A percentile compares a stretch with the other conserved stretches of the same genome.
Evolutionary conservation across 2,888 invertebrate genomes (phyloP).

Genomic region (Tolmerus cingulatus): DNA sequence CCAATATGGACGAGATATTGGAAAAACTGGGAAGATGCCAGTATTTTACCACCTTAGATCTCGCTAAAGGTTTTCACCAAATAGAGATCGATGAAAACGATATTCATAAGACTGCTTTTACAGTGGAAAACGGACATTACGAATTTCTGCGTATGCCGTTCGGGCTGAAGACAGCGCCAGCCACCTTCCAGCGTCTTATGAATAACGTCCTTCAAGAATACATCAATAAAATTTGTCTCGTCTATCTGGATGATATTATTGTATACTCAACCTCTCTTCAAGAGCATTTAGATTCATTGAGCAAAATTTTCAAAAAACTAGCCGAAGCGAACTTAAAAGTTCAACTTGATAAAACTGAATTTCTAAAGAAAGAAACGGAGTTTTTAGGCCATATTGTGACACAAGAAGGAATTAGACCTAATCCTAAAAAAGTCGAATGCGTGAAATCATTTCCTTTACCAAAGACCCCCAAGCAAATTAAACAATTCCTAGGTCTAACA

Average conservation of each 20-base stretch:
- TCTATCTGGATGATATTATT: too few species aligned
- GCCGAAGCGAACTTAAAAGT: slow-evolving; percentile 17
- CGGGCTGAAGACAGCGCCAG: too few species aligned
- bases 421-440: slow-evolving; percentile 47
- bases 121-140: slow-evolving; percentile 23
- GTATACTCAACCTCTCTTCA: slow-evolving; percentile 34
- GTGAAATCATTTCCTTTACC: slow-evolving; percentile 47
- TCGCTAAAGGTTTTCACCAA: slow-evolving; percentile 49
- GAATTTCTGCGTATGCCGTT: too few species aligned
- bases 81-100: slow-evolving; percentile 44
- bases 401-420: slow-evolving; percentile 50
- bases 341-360: slow-evolving; percentile 45
- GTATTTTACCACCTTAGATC: slow-evolving; percentile 48
- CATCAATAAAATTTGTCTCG: slow-evolving; percentile 49
- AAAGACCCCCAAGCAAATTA: slow-evolving; percentile 47
- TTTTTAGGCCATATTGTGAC: slow-evolving; percentile 53
- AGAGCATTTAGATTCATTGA: slow-evolving; percentile 46
- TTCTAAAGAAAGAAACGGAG: slow-evolving; percentile 48
- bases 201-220: slow-evolving; percentile 52
- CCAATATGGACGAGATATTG: slow-evolving; percentile 45
- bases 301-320: slow-evolving; percentile 45
- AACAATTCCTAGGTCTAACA: slow-evolving; percentile 43
- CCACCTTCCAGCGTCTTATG: too few species aligned
- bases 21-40: slow-evolving; percentile 45
- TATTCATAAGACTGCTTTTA: slow-evolving; percentile 57